Conservation (phyloP, 2,888 invertebrate species). For the Xanthia togata region DNA sequence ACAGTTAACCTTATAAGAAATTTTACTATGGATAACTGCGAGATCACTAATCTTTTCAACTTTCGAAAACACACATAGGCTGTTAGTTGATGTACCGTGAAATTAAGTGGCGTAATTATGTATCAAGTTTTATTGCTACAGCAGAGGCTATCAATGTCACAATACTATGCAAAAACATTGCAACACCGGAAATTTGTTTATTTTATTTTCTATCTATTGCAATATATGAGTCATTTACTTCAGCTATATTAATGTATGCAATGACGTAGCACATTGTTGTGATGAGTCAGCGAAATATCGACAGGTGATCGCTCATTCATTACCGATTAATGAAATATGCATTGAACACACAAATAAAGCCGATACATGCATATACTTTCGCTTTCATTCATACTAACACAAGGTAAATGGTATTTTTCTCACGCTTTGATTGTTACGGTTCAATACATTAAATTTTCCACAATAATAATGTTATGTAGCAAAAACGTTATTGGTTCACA, state of each 20-base stretch:
- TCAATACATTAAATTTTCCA: constrained; percentile 63
- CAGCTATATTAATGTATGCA: constrained; percentile 65
- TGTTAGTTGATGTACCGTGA: constrained; percentile 63
- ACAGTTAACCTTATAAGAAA: neutral
- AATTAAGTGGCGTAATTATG: constrained; percentile 64
- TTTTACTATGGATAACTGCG: constrained; percentile 8
- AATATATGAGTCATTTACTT: constrained; percentile 62
- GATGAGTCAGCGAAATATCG: constrained; percentile 69
- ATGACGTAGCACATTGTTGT: constrained; percentile 72
- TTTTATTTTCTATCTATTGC: constrained; percentile 61
- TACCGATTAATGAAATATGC: constrained; percentile 50
- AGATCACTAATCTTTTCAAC: constrained; percentile 42
- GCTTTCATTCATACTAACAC: constrained; percentile 55
- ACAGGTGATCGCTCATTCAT: constrained; percentile 59
- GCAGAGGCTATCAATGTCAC: constrained; percentile 58
- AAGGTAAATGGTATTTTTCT: constrained; percentile 60
- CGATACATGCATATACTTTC: constrained; percentile 48
- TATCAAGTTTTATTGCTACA: constrained; percentile 48
- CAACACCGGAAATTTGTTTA: constrained; percentile 70
- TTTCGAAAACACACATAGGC: constrained; percentile 55
- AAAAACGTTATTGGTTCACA: constrained; percentile 64
- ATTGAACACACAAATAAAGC: constrained; percentile 36
- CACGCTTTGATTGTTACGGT: constrained; percentile 64
- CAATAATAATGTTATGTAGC: constrained; percentile 48
- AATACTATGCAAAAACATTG: constrained; percentile 58